Conservation (phyloP, 2,113 vertebrate genomes). For the Australoheros scitulus region DNA sequence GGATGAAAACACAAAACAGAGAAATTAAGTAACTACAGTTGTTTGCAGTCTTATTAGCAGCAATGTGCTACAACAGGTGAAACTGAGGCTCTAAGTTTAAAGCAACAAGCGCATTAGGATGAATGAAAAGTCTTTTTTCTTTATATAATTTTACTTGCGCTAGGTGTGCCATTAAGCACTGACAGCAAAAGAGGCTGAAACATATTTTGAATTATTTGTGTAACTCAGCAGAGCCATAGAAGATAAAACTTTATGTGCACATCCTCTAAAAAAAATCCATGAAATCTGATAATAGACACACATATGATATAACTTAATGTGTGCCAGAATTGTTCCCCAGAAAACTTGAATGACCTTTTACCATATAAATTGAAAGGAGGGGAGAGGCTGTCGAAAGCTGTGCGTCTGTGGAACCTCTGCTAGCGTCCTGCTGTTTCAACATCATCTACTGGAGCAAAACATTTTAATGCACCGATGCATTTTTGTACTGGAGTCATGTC, state of each 20-base stretch:
- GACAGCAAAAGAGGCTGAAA: not conserved
- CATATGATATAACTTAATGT: not conserved
- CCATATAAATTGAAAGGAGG: not conserved
- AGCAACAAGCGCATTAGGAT: not conserved
- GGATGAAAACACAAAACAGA: not conserved
- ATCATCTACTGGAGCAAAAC: slow-evolving; percentile 26
- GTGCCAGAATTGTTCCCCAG: slow-evolving; percentile 3
- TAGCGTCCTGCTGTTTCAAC: slow-evolving; percentile 30
- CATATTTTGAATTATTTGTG: slow-evolving; percentile 26
- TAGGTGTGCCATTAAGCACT: not conserved
- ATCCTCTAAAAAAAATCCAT: not conserved
- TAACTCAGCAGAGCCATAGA: not conserved
- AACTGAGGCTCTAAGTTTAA: not conserved
- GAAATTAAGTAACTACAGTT: not conserved
- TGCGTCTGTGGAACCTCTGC: slow-evolving; percentile 13
- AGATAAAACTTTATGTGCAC: not conserved
- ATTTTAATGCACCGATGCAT: slow-evolving; percentile 10
- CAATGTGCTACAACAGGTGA: not conserved
- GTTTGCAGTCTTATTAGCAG: not conserved
- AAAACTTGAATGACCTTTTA: slow-evolving; percentile 30
- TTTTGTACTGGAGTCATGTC: slow-evolving; percentile 5
- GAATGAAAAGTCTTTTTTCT: not conserved
- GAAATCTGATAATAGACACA: not conserved
- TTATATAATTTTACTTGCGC: slow-evolving; percentile 2
- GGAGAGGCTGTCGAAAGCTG: not conserved